Base-by-base conservation (phyloP, 1,140 invertebrate species). In the Drosophila subobscura region DNA sequence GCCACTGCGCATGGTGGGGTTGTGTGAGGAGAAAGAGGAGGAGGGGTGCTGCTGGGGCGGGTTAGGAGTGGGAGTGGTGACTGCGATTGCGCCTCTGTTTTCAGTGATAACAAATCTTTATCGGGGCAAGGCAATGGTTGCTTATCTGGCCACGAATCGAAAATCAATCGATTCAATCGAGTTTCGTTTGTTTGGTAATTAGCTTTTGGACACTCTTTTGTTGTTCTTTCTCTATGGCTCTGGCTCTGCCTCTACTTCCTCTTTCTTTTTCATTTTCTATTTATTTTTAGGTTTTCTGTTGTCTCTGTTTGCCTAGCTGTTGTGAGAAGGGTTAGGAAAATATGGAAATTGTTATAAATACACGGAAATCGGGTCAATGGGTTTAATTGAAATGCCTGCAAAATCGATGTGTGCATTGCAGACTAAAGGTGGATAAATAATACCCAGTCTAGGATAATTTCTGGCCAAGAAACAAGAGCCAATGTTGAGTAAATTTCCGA, bases 71-170 rank as follows among this genome's bases (percentile, higher is more conserved):
- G 44, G 44, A 33, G 33, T 25, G 51, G 41, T 40, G 14, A 68
- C 54, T 85, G 64, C 78, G 80, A 85, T 84, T 80, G 77, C 73
- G 83, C 74, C 78, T 86, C 75, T 90, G 88, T 90, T 90, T 90
- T 90, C 79, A 90, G 73, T 90, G 88, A 90, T 90, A 90, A 90
- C 88, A 90, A 90, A 90, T 90, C 83, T 86, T 83, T 88, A 86
- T 86, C 78, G 70, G 20, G 61, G 72, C 83, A 75, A 86, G 61
- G 72, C 83, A 75, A 86, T 88, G 83, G 78, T 83, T 79, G 83
- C 83, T 88, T 86, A 88, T 88, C 83, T 81, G 76, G 54, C 49
- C 60, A 64, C 56, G 61, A 77, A 72, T 73, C 72, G 67, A 79
- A 88, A 86, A 86, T 86, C 83, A 88, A 86, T 84, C 80, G 80